phyloP scores from a whole-genome alignment of 92 coral and sea anemone species.

The Palythoa grandiflora region DNA sequence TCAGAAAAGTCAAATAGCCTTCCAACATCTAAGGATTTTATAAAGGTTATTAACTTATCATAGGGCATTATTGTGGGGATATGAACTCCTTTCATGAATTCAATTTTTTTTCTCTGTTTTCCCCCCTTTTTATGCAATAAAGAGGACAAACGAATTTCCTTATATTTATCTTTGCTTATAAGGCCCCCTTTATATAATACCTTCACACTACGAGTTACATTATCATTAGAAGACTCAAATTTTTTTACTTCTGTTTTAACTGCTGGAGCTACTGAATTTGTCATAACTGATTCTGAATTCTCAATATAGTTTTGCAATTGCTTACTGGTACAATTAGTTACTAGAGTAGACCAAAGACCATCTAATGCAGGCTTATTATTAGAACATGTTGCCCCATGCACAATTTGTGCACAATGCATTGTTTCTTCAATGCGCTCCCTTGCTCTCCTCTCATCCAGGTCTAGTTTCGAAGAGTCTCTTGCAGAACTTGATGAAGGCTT shows the following conservation, averaged over 20 bases:
- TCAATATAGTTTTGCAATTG: constrained; percentile 21
- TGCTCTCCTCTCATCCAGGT: constrained; percentile 6
- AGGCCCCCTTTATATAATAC: constrained; percentile 45
- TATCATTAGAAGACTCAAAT: constrained; percentile 40
- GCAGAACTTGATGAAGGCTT: constrained; percentile 9
- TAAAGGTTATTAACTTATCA: constrained; percentile 63
- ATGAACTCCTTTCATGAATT: constrained; percentile 37
- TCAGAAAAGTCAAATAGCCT: constrained; percentile 47
- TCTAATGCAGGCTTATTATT: constrained; percentile 2
- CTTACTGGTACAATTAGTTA: constrained; percentile 1
- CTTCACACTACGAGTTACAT: constrained; percentile 44
- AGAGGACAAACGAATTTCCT: constrained; percentile 22
- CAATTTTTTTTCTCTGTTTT: constrained; percentile 30
- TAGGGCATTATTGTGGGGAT: constrained; percentile 67
- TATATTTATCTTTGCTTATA: constrained; percentile 48
- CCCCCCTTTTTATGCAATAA: background rate
- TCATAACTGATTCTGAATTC: constrained; percentile 30
- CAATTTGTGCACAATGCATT: constrained; percentile 14
- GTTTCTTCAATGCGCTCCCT: constrained; percentile 2
- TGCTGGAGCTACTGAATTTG: constrained; percentile 27
- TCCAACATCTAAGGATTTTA: constrained; percentile 59
- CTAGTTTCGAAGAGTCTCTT: constrained; percentile 2
- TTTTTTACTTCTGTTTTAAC: constrained; percentile 1
- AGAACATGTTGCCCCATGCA: constrained; percentile 13
- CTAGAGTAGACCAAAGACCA: background rate